phyloP scores from a whole-genome alignment of 2,113 vertebrate species.

The Tyrannus savana region DNA sequence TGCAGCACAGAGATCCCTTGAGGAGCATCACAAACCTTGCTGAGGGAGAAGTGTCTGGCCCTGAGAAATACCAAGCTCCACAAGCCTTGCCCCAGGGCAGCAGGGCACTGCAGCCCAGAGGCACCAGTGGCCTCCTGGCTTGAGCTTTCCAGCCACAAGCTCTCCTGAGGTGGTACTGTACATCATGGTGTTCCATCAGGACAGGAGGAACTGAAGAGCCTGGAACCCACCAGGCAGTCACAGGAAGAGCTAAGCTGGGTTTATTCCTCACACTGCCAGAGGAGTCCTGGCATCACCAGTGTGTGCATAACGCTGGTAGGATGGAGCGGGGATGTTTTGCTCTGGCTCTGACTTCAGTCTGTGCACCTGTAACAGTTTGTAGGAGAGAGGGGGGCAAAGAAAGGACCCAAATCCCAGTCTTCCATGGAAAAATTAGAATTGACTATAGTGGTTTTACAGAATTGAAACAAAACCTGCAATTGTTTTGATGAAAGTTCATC shows the following conservation, averaged over 20 bases:
- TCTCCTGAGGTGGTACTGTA: background rate
- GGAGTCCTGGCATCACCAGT: background rate
- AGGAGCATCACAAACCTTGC: background rate
- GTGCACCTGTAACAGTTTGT: background rate
- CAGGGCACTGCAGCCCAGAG: background rate
- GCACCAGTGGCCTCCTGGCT: background rate
- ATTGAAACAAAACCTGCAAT: background rate
- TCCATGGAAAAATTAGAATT: background rate
- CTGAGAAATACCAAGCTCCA: background rate
- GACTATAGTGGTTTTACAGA: background rate
- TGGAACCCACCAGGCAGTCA: background rate
- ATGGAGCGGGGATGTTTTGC: background rate
- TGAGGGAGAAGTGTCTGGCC: background rate
- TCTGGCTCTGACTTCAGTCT: background rate
- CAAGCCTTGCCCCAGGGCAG: background rate
- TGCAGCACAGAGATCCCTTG: conserved; percentile 6
- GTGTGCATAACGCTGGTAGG: rapidly evolving
- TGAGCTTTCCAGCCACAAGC: rapidly evolving
- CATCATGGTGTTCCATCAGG: background rate
- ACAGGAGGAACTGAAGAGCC: background rate
- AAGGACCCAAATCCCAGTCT: background rate
- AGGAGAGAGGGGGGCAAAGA: background rate
- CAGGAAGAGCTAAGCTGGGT: background rate
- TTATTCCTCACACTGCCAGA: background rate
- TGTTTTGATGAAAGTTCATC: background rate